Evolutionary conservation across 2,113 vertebrate genomes (phyloP), one percentile per base, ranked within the genome.

Genomic region (Climacteris rufus): DNA sequence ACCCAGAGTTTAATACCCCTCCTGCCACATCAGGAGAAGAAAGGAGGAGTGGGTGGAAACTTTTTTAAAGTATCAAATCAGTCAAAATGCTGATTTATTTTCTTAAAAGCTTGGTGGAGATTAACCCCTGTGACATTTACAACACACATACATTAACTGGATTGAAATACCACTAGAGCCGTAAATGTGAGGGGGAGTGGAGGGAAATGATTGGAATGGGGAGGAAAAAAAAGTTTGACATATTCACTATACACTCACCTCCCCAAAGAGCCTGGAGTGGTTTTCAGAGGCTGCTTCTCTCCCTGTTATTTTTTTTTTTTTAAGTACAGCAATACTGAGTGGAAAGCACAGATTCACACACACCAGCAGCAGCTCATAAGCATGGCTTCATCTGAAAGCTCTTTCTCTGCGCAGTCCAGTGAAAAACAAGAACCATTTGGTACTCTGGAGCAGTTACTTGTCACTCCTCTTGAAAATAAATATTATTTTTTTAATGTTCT

Each of bases 121-220:
- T 96, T 96, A 97, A 97, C 95, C 95, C 69, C 96, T 87, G 89
- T 96, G 95, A 94, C 95, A 96, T 97, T 97, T 96, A 93, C 94
- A 96, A 87, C 95, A 87, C 89, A 95, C 77, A 85, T 79, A 96
- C 94, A 96, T 97, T 96, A 97, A 90, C 89, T 52, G 86, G 80
- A 94, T 95, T 94, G 91, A 95, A 96, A 96, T 96, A 93, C 93
- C 93, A 61, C 91, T 89, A 35, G 89, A 94, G 96, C 89, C 92
- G 86, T 94, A 95, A 95, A 94, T 78, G 89, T 71, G 77, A 93
- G 83, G 86, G 89, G 87, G 95, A 91, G 95, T 91, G 81, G 78
- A 95, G 84, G 53, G 57, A 96, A 96, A 93, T 87, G 72, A 79
- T 35, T 95, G 89, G 91, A 97, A 96, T 61, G 72, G 87, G 57